phyloP scores from a whole-genome alignment of 2,888 invertebrate species.

The Polyploca ridens region DNA sequence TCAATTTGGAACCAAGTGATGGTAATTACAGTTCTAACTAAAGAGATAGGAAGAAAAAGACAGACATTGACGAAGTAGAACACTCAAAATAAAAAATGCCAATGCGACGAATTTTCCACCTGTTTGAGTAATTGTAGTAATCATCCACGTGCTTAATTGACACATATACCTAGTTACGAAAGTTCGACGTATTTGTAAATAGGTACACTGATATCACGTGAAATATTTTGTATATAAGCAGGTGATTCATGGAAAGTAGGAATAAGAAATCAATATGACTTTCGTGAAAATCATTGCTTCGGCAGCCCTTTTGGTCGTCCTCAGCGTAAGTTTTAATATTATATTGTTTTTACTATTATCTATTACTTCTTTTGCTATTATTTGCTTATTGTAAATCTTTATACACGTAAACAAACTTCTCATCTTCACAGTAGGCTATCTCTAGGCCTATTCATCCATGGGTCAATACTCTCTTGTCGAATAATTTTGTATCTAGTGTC shows the following conservation, averaged over 20 bases:
- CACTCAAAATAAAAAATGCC: too few species aligned
- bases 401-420: too few species aligned
- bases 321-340: constrained; percentile 47
- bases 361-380: too few species aligned
- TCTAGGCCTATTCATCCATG: too few species aligned
- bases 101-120: not conserved
- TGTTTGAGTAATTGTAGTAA: constrained; percentile 21
- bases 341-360: constrained; percentile 20
- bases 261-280: constrained; percentile 43
- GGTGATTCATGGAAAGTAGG: constrained; percentile 11
- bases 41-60: too few species aligned
- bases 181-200: constrained; percentile 18
- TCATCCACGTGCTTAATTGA: constrained; percentile 42
- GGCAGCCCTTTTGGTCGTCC: constrained; percentile 41
- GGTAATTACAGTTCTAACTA: too few species aligned
- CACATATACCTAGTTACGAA: constrained; percentile 40
- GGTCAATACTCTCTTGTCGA: too few species aligned
- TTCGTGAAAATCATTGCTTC: constrained; percentile 50
- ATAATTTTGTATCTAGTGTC: too few species aligned
- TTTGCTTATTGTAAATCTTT: too few species aligned
- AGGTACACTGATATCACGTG: constrained; percentile 11
- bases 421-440: too few species aligned
- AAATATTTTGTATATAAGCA: constrained; percentile 37
- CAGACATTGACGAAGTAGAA: too few species aligned
- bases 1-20: too few species aligned